Evolutionary conservation across 2,888 invertebrate genomes (phyloP), one percentile per base, ranked within the genome.

Genomic region (Eristalinus sepulchralis): DNA sequence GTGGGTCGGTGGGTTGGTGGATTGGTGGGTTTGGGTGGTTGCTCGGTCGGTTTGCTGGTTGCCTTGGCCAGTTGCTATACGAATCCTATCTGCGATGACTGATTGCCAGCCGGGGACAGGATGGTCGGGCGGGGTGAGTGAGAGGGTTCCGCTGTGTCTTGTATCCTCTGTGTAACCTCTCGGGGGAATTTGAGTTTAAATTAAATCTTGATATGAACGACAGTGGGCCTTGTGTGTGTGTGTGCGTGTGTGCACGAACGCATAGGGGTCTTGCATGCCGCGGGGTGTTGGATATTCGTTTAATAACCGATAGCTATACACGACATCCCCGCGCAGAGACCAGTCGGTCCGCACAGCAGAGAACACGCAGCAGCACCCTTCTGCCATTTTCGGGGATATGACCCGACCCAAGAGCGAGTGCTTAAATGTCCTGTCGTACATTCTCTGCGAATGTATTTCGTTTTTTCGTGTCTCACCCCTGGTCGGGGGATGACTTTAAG

Each of bases 151-250:
- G 24, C 57, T 47, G 47, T 17, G 68, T 33, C 53, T 55, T 62
- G 5, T 33, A 27, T 57, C n/a, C 47, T 70, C 68, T 64, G 17
- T 27, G 17, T 36, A 68, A 60, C 31, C 55, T 79, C 83, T 86
- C 86, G 13, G n/a, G 78, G 86, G 86, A 47, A 86, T 57, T 83
- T 71, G 47, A 75, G 47, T 83, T 86, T 79, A 86, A 86, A 83
- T 86, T 86, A 86, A 86, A 86, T 86, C 86, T 83, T 79, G 86
- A 86, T 83, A 75, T 66, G 75, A 53, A 39, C 59, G 34, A n/a
- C 36, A 36, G 66, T 57, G 62, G n/a, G 39, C 4, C 22, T 72
- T 27, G 20, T 13, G 0, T 36, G 53, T 13, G 17, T 53, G n/a
- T 27, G 34, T 33, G 53, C n/a, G 11, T 17, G n/a, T 34, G 47